Evolutionary conservation across 2,113 vertebrate genomes (phyloP).

Genomic region (Numenius arquata): DNA sequence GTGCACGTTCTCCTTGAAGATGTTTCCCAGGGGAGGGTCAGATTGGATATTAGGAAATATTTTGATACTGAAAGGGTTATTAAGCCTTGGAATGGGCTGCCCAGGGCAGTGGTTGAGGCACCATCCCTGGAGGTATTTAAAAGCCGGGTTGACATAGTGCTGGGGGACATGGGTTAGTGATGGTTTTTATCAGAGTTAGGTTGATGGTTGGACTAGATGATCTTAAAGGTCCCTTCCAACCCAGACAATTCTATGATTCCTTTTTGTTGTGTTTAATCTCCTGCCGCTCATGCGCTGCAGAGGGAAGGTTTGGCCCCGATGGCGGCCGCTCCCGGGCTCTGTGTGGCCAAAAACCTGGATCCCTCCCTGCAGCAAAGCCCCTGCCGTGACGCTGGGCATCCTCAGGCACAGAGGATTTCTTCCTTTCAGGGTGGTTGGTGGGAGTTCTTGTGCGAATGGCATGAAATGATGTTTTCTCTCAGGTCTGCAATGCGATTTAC

Average conservation of each 20-base stretch:
- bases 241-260: no score
- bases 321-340: not conserved
- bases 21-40: not conserved
- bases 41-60: no score
- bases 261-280: not conserved
- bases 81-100: no score
- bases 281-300: not conserved
- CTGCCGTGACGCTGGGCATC: not conserved
- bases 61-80: no score
- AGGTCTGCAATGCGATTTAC: not conserved
- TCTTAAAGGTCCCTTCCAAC: no score
- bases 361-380: not conserved
- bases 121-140: no score
- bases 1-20: not conserved
- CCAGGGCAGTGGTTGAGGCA: no score
- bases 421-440: not conserved
- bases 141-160: no score
- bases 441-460: not conserved
- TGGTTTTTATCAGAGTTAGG: no score
- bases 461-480: not conserved
- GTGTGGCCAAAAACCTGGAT: not conserved
- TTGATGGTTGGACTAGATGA: no score
- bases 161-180: no score
- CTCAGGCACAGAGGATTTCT: not conserved
- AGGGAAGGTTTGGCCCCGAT: not conserved